Base-by-base conservation (phyloP, 35 echinoderm and acorn worm species). In the Diadema setosum region DNA sequence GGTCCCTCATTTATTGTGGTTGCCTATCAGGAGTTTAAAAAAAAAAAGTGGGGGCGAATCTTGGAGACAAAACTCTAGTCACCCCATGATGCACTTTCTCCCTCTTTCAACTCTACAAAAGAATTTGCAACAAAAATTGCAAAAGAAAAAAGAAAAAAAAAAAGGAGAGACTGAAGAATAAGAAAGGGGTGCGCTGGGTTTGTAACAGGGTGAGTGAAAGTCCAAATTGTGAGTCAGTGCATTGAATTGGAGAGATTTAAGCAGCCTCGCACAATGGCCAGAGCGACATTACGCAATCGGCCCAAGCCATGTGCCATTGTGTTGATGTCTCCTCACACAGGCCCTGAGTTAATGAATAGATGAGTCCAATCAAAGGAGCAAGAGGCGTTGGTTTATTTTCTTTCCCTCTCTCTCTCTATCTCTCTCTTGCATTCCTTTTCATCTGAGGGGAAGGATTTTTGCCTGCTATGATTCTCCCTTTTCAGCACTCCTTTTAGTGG, bases 181-280 rank as follows among this genome's bases (percentile, higher is more conserved):
- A 76, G 23, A 76, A 76, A 17, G 25, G 73, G 37, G 73, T 33
- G 63, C n/a, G n/a, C n/a, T n/a, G n/a, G n/a, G n/a, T n/a, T n/a
- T n/a, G n/a, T n/a, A n/a, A n/a, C n/a, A n/a, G 48, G 48, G 48
- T 9, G 48, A n/a, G 48, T 52, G n/a, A 52, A n/a, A 11, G 48
- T 52, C 9, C 48, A 52, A n/a, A n/a, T 11, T 9, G n/a, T 52
- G 48, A 52, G 26, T 5, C 25, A n/a, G 33, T 6, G 20, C 18
- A 78, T 21, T 78, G 73, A 78, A 78, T 78, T n/a, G 73, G 20
- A 78, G 73, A 78, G 73, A 78, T 78, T 78, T 78, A 78, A 41
- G 24, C 73, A 78, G 73, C 7, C 9, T 34, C 35, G 44, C 25
- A 78, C 73, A 78, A 78, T 44, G n/a, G 73, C 11, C 11, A 25